A percentile compares a stretch with the other conserved stretches of the same genome.
These are phyloP conservation scores for Acronicta leporina DNA, from an alignment of 2,888 invertebrate species.

Conservation along the genomic window DNA sequence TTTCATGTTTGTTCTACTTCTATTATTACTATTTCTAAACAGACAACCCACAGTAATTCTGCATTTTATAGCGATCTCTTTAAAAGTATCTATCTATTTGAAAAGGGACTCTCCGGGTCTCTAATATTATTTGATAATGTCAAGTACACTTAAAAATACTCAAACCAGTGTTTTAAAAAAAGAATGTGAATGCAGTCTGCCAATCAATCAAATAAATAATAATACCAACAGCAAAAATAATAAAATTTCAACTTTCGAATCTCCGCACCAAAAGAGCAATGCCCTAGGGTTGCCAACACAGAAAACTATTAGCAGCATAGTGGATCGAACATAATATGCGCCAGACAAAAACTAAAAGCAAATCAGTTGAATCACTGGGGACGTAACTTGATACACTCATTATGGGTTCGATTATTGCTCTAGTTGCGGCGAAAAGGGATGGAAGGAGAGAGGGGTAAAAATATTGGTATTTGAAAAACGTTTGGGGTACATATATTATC, in stretches of 20 bases:
- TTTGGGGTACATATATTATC: slow-evolving; percentile 1
- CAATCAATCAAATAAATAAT: too few relatives aligned
- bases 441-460: slow-evolving; percentile 17
- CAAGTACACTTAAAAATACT: too few relatives aligned
- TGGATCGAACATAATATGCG: slow-evolving; percentile 52
- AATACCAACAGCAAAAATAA: not conserved
- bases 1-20: too few relatives aligned
- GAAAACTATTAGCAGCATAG: slow-evolving; percentile 67
- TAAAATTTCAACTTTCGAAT: slow-evolving; percentile 11
- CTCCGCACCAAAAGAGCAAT: slow-evolving; percentile 8
- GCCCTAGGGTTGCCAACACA: slow-evolving; percentile 35
- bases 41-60: too few relatives aligned
- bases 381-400: slow-evolving; percentile 79
- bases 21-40: too few relatives aligned
- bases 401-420: slow-evolving; percentile 70
- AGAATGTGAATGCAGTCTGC: too few relatives aligned
- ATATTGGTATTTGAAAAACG: not conserved
- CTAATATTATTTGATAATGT: too few relatives aligned
- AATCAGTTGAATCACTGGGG: slow-evolving; percentile 69
- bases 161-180: too few relatives aligned
- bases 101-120: too few relatives aligned
- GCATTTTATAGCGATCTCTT: too few relatives aligned
- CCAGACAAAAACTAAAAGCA: slow-evolving; percentile 67
- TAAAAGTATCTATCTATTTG: too few relatives aligned
- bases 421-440: slow-evolving; percentile 54